Evolutionary conservation across 2,888 invertebrate genomes (phyloP), one percentile per base, ranked within the genome.

Genomic region (Cantharis flavilabris): DNA sequence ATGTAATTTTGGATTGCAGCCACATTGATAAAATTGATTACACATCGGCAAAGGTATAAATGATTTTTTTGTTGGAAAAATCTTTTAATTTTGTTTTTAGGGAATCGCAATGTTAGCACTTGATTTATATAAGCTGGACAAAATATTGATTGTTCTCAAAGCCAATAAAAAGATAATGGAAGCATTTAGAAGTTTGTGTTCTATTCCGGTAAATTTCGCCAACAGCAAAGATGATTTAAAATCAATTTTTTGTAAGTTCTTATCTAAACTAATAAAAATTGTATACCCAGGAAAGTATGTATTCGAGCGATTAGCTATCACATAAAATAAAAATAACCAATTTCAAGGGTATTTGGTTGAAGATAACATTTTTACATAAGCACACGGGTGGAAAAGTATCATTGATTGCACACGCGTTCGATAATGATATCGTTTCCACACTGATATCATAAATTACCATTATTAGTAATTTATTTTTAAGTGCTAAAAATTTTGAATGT

Each of bases 1-100:
- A 89, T 3, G 86, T 94, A 18, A 92, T 94, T 16, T 87, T 94
- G 11, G 91, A 94, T 83, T 93, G 93, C 84, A 89, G 90, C 71
- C 90, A 91, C 73, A 89, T 94, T 70, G 90, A 90, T 73, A 90
- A 90, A 82, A 87, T 93, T 81, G 94, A 94, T 85, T 94, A 91
- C 84, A 94, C 94, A 0, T 92, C 93, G 78, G 89, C 92, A 80
- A 91, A 93, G 89, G 94, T 93, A 86, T 80, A 10, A 30, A 3
- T 30, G 26, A 11, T 16, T 62, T 13, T n/a, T 18, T 26, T 20
- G 10, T 9, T n/a, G 11, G n/a, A 13, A 10, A 16, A 9, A 64
- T n/a, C 2, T 64, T 72, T 62, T 7, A 65, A 49, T 4, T 2
- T n/a, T 49, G 70, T 62, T 71, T 82, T 83, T 71, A 87, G 87